Evolutionary conservation across 2,797 vertebrate genomes (phyloP), one percentile per base, ranked within the genome.

Genomic region (Tarsius wallacei): DNA sequence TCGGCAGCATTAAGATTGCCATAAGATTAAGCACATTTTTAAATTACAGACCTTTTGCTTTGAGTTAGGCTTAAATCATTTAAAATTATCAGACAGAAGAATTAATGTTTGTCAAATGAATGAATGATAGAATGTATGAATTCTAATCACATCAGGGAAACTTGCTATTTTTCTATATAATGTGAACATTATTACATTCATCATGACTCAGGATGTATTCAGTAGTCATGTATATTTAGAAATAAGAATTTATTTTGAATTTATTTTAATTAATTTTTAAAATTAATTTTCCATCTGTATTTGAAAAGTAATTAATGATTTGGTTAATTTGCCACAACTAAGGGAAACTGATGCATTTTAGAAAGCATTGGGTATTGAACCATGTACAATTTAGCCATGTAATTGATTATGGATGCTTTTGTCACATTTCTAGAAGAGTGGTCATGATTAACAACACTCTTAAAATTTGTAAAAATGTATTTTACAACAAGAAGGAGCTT

Each of bases 301-400:
- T 88, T 97, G 68, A 80, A 91, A 94, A 91, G 31, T 70, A 55
- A 90, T 51, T 84, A 94, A 76, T 90, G 10, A 80, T 59, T 94
- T 93, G 91, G 36, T 64, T 94, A 91, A 80, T 91, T 96, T 76
- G 47, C 36, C 76, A 70, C 36, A 94, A 78, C 87, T 83, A 91
- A 93, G 66, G 77, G 66, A 94, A 93, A 66, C 73, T 63, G 89
- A 82, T 61, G 70, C 33, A 85, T 94, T 88, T 91, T 91, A 89
- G 83, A 90, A 93, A 91, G n/a, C n/a, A 71, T 19, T 71, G 19
- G 55, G 0, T 93, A 3, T 77, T 89, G 68, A 82, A 86, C 61
- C 49, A 57, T 70, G 71, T 55, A 95, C 17, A 61, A 2, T 97
- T 81, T 97, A 92, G 77, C 47, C 21, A 49, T 24, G 53, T 83